Percentiles rank a stretch among this genome's conserved stretches.
These are phyloP conservation scores for Gari tellinella DNA, from an alignment of 2,888 invertebrate species.

Conservation along the genomic window DNA sequence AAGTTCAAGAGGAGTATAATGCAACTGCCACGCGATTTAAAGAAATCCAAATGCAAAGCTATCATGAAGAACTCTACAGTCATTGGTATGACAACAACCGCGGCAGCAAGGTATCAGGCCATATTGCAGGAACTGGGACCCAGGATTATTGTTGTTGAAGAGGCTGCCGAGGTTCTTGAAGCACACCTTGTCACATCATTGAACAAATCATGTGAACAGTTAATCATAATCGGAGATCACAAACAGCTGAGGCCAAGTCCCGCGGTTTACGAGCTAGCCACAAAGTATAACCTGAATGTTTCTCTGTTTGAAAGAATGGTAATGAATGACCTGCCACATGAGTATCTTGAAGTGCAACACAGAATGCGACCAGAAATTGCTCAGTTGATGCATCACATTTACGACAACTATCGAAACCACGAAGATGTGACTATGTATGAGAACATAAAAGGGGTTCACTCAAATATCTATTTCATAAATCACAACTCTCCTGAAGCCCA, in stretches of 20 bases:
- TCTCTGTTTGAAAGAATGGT: constrained; percentile 93
- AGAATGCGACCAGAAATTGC: constrained; percentile 83
- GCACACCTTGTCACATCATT: constrained; percentile 92
- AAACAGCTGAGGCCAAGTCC: constrained; percentile 91
- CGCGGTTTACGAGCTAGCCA: constrained; percentile 89
- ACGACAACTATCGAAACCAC: constrained; percentile 76
- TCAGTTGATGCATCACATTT: constrained; percentile 71
- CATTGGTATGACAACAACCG: constrained; percentile 83
- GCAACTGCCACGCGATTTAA: no score
- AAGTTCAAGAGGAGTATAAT: no score
- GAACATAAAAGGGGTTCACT: constrained; percentile 72
- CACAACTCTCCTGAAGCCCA: constrained; percentile 42
- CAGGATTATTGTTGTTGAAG: constrained; percentile 88
- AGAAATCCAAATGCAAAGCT: no score
- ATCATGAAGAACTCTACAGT: no score
- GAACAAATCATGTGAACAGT: constrained; percentile 90
- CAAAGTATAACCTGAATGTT: constrained; percentile 89
- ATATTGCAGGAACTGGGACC: constrained; percentile 79
- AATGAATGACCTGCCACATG: constrained; percentile 87
- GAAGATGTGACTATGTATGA: constrained; percentile 66
- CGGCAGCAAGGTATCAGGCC: constrained; percentile 77
- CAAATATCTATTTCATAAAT: constrained; percentile 78
- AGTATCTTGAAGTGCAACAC: constrained; percentile 82
- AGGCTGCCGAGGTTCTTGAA: constrained; percentile 95
- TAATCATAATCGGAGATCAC: constrained; percentile 93